Percentiles rank a stretch among this genome's conserved stretches.
These are phyloP conservation scores for Macrosiphum euphorbiae DNA, from an alignment of 2,888 invertebrate genomes.

Conservation along the genomic window DNA sequence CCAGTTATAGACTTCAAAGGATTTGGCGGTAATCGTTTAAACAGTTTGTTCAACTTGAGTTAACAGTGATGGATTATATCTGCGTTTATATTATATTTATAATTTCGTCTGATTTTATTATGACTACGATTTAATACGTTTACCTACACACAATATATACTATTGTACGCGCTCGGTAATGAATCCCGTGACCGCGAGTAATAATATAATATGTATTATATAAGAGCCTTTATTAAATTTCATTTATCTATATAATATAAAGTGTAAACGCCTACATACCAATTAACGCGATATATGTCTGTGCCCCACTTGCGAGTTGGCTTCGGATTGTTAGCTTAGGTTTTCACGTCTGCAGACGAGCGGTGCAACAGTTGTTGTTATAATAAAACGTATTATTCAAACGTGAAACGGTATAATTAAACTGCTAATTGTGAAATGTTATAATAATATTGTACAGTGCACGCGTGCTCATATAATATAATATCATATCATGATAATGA, in stretches of 20 bases:
- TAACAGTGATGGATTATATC: slow-evolving; percentile 48
- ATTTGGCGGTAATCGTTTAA: slow-evolving; percentile 49
- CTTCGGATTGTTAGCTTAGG: background rate
- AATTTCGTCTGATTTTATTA: slow-evolving; percentile 46
- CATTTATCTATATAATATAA: background rate
- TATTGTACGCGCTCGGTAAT: slow-evolving; percentile 16
- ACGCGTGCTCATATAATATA: background rate
- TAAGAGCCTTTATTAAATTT: slow-evolving; percentile 26
- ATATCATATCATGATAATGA: background rate
- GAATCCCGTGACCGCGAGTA: background rate
- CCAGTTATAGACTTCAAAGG: slow-evolving; percentile 57
- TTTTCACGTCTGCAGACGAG: background rate
- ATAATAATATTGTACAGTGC: background rate
- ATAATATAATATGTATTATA: background rate
- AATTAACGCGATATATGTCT: slow-evolving; percentile 16
- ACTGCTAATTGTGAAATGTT: slow-evolving; percentile 15
- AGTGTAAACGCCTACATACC: slow-evolving; percentile 29
- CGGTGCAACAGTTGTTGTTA: slow-evolving; percentile 13
- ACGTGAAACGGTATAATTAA: slow-evolving; percentile 34
- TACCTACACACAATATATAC: background rate
- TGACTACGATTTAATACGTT: slow-evolving; percentile 34
- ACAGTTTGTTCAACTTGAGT: slow-evolving; percentile 42
- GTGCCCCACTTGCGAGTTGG: background rate
- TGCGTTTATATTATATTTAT: slow-evolving; percentile 44
- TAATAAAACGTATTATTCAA: slow-evolving; percentile 9